Evolutionary conservation across 2,797 vertebrate species (phyloP), one percentile per base, ranked within the genome.

Genomic region (Octomys mimax): DNA sequence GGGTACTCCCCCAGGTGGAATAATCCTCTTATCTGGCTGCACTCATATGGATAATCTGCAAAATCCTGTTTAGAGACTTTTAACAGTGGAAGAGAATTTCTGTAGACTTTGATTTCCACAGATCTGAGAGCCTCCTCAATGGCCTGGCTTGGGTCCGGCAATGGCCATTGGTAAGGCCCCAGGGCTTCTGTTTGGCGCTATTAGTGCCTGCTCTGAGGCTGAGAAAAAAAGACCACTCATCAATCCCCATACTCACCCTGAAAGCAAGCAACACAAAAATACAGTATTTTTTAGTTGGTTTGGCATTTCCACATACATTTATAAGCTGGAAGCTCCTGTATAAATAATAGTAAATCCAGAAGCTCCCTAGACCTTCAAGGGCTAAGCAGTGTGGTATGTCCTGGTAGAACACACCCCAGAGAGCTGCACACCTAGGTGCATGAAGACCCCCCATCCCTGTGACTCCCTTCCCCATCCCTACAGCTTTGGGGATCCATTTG

Each of bases 21-120:
- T 52, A 93, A 93, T 90, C 79, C 42, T 78, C 39, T 90, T 89
- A 92, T 95, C 84, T 52, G 62, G 22, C 54, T 12, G 39, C 54
- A 71, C 90, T 97, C 93, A 88, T 87, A 94, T 83, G 80, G 83
- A 87, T 96, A 49, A 95, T 92, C 87, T 88, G 57, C 19, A 28
- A 82, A 94, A 73, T 94, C 18, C 0, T 83, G 62, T 86, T 90
- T 81, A 87, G 70, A 28, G 39, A 91, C 49, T 68, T 92, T 26
- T n/a, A 68, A 62, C 22, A 33, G 36, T 7, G 42, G 61, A 64
- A 78, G 52, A 68, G 77, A 83, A 52, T 87, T 92, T 68, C 24
- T 0, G 0, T 73, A 79, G 36, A 93, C 7, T 31, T 33, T 59
- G 42, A 87, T 75, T 90, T 66, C 77, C 24, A 68, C 6, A 26